Percentiles rank a stretch among this genome's conserved stretches.
These are phyloP conservation scores for Passer domesticus DNA, from an alignment of 2,113 vertebrate species.

Conservation along the genomic window DNA sequence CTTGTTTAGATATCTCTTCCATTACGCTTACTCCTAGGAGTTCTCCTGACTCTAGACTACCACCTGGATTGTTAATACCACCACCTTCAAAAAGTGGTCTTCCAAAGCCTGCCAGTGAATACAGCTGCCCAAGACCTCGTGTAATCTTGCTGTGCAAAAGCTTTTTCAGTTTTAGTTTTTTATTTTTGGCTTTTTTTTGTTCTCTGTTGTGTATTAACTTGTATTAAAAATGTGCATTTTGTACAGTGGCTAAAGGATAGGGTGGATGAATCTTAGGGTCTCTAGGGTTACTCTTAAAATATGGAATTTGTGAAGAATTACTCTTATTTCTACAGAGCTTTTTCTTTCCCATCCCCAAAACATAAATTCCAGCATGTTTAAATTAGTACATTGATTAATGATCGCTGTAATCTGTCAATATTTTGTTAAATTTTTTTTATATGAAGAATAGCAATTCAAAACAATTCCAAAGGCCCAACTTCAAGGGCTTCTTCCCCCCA, in stretches of 20 bases:
- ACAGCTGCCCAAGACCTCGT: slow-evolving; percentile 83
- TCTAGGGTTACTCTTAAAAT: background rate
- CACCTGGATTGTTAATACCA: slow-evolving; percentile 83
- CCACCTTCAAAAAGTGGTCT: slow-evolving; percentile 82
- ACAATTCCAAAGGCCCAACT: background rate
- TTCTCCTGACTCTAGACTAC: slow-evolving; percentile 86
- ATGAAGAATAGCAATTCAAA: background rate
- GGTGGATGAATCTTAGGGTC: background rate
- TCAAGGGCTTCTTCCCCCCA: background rate
- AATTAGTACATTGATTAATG: background rate
- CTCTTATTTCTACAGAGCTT: background rate
- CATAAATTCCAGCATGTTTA: background rate
- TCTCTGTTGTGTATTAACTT: slow-evolving; percentile 28
- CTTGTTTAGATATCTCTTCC: slow-evolving; percentile 90
- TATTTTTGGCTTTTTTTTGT: background rate
- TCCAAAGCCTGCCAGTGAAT: slow-evolving; percentile 79
- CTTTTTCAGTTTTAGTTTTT: background rate
- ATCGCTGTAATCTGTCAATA: background rate
- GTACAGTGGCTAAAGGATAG: slow-evolving; percentile 43
- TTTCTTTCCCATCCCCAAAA: background rate
- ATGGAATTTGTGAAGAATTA: background rate
- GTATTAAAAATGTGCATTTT: slow-evolving; percentile 49
- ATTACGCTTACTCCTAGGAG: slow-evolving; percentile 89
- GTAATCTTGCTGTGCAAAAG: slow-evolving; percentile 76
- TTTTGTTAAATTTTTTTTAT: background rate